These are phyloP conservation scores for Zaprionus inermis DNA, from an alignment of 1,140 invertebrate species.

Conservation along the genomic window DNA sequence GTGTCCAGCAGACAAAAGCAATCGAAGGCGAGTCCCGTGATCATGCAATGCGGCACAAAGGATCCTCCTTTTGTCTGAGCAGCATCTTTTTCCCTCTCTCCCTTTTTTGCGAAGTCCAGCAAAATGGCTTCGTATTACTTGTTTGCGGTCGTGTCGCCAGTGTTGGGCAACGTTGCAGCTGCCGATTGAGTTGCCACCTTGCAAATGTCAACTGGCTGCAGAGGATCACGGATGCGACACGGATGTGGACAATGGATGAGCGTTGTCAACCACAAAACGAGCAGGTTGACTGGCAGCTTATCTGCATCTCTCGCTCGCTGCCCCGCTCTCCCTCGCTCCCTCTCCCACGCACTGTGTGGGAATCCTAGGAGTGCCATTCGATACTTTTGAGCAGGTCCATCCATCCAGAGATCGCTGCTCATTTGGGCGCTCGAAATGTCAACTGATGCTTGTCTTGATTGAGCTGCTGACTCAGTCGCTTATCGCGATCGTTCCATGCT, in stretches of 20 bases:
- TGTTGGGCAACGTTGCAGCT: conserved; percentile 38
- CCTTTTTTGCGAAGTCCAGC: conserved; percentile 22
- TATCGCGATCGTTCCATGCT: conserved; percentile 21
- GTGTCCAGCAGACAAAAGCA: conserved; percentile 71
- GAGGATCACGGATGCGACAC: conserved; percentile 9
- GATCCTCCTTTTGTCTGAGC: conserved; percentile 24
- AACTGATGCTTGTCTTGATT: conserved; percentile 66
- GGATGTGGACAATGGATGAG: conserved; percentile 39
- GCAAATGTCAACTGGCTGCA: conserved; percentile 50
- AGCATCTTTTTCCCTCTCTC: not conserved
- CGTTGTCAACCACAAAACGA: conserved; percentile 51
- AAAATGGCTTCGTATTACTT: conserved; percentile 64
- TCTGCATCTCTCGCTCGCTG: conserved; percentile 35
- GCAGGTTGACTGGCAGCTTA: conserved; percentile 51
- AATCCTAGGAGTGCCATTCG: conserved; percentile 48
- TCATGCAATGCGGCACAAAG: conserved; percentile 55
- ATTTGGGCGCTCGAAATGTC: conserved; percentile 55
- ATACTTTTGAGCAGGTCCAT: conserved; percentile 64
- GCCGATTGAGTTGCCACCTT: conserved; percentile 48
- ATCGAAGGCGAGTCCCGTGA: conserved; percentile 48
- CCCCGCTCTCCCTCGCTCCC: not conserved
- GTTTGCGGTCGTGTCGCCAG: conserved; percentile 29
- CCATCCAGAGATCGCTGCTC: conserved; percentile 20
- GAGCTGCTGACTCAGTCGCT: conserved; percentile 44
- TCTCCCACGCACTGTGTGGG: conserved; percentile 43